Base-by-base conservation (phyloP, 1,140 invertebrate species). In the Pachypeltis micranthus region DNA sequence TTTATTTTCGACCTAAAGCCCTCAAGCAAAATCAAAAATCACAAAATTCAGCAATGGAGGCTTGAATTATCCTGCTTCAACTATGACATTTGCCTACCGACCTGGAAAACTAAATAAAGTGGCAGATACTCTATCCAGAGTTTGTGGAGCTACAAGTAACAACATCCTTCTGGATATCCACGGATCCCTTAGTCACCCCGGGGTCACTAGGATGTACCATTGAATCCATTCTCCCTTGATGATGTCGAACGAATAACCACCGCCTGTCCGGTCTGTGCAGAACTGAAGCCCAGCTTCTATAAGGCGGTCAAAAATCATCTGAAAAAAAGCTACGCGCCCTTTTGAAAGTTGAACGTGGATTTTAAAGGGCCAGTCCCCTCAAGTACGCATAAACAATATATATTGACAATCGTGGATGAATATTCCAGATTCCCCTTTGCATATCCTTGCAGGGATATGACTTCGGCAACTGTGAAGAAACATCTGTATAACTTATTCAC, bases 341-440 rank as follows among this genome's bases (percentile, higher is more conserved):
- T 69, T 61, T 66, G 68, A 58, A 27, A 58, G 25, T 44, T 70
- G n/a, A 69, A 64, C 44, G 29, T 72, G 16, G 71, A 69, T 59
- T 71, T 72, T 47, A 71, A 72, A 64, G 66, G 69, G 10, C n/a
- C n/a, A n/a, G n/a, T n/a, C 12, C 65, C 67, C 34, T 65, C 68
- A 16, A 39, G 19, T n/a, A 57, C 67, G 12, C 62, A 55, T 23
- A 71, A 72, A 28, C 56, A 59, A 28, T 72, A 71, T 47, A n/a
- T 70, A 25, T 54, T 70, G 7, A 70, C 65, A 10, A 54, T 72
- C 51, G 65, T 72, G 1, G 69, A 72, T 64, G 68, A 72, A 63
- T 73, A 62, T 59, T 72, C 68, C 12, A 58, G 70, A 57, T 72
- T 70, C 59, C 68, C 67, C 19, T 73, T 39, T 71, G 31, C 66